Base-by-base conservation (phyloP, 2,888 invertebrate species). In the Myopa testacea region DNA sequence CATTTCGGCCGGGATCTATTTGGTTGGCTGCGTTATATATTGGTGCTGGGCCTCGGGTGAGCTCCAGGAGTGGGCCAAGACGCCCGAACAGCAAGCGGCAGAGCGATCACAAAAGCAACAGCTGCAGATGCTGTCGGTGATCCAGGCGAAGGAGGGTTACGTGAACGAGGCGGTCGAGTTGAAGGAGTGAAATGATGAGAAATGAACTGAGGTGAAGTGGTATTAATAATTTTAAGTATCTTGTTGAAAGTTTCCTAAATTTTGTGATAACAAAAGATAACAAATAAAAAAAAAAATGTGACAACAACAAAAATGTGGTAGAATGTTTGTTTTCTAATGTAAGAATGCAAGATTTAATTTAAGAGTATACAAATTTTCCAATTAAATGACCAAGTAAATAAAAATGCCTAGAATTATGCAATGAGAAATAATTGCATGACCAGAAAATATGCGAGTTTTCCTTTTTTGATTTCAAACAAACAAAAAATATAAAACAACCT, bases 1-100 rank as follows among this genome's bases (percentile, higher is more conserved):
- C 89, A 93, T 97, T 84, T 93, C 96, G 0, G 94, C 95, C 82
- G 92, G 91, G 77, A 92, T 98, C 84, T 98, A 97, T 86, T 90
- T 95, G 0, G 81, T 94, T n/a, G 97, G 97, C 0, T 95, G 95
- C 40, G 87, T 95, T 70, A 90, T 96, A n/a, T 98, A 96, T 88
- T 96, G 94, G 76, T 82, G 93, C 1, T 94, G 95, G 86, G 94
- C 94, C 7, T 95, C 96, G 0, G 97, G 95, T 1, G 94, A 95
- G 81, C 89, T 92, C 4, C 97, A 98, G 86, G 92, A 93, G 1
- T 98, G 97, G 97, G 95, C 95, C 69, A 89, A 87, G 78, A 79
- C 84, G 4, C 86, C 87, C 3, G 86, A 88, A 78, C 87, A 88
- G 80, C 82, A 84, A 76, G 85, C 86, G 0, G 78, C 82, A 19